Evolutionary conservation across 1,140 invertebrate genomes (phyloP).

Genomic region (Alviniconcha marisindica): DNA sequence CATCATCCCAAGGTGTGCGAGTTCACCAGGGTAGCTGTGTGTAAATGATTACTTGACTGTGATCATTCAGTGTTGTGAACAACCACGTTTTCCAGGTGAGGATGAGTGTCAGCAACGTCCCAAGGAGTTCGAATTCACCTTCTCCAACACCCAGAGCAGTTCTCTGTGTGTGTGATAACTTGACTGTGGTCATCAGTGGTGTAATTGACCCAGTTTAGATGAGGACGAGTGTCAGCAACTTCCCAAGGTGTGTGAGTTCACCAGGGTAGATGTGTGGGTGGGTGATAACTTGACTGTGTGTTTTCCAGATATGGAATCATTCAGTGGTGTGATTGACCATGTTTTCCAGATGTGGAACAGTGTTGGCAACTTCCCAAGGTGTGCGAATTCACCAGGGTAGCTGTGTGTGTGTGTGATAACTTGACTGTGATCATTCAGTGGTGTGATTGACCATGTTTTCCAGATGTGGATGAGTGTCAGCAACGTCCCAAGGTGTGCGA

Average conservation of each 20-base stretch:
- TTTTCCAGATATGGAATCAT: constrained; percentile 79
- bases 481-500: constrained; percentile 83
- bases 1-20: constrained; percentile 83
- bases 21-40: constrained; percentile 79
- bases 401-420: too few species aligned
- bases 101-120: constrained; percentile 83
- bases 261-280: too few species aligned
- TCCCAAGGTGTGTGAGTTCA: constrained; percentile 86
- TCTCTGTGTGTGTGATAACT: too few species aligned
- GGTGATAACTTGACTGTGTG: too few species aligned
- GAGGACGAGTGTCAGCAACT: constrained; percentile 84
- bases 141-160: constrained; percentile 75
- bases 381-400: constrained; percentile 86
- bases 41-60: too few species aligned
- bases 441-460: too few species aligned
- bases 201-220: too few species aligned
- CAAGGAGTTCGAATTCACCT: constrained; percentile 86
- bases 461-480: constrained; percentile 86
- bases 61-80: too few species aligned
- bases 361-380: constrained; percentile 82
- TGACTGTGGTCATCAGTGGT: too few species aligned
- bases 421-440: too few species aligned
- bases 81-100: constrained; percentile 77
- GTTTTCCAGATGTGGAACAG: constrained; percentile 85
- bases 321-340: too few species aligned